Evolutionary conservation across 2,797 vertebrate genomes (phyloP).

Genomic region (Glossophaga mutica): DNA sequence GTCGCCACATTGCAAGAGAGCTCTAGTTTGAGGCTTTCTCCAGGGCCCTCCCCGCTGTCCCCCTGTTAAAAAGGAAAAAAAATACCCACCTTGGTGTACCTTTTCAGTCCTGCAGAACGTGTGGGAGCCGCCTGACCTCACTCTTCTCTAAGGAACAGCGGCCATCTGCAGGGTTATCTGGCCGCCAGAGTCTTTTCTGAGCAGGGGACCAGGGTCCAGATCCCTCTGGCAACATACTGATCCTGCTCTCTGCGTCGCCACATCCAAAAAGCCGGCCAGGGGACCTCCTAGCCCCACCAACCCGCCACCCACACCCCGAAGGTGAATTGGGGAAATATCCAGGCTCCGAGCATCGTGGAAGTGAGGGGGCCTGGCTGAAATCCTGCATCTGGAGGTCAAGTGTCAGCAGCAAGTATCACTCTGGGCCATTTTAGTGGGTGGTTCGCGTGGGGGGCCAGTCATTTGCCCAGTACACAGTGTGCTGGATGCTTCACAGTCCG

Average conservation of each 20-base stretch:
- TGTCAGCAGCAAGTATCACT: slow-evolving; percentile 8
- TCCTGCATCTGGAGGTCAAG: neutral
- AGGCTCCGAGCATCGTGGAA: neutral
- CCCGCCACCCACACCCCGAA: neutral
- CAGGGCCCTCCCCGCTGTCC: neutral
- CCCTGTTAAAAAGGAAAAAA: neutral
- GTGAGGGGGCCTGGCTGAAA: neutral
- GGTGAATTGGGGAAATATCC: neutral
- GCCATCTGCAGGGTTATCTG: neutral
- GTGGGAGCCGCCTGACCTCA: too few species aligned
- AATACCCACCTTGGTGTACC: too few species aligned
- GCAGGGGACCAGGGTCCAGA: neutral
- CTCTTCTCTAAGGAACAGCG: neutral
- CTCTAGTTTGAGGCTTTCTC: neutral
- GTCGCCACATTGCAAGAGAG: neutral
- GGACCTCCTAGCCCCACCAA: neutral
- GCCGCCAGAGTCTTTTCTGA: neutral
- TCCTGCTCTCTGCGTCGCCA: neutral
- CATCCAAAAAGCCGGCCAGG: neutral
- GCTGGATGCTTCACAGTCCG: neutral
- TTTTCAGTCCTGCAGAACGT: neutral
- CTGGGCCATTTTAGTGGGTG: neutral
- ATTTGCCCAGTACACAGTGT: slow-evolving; percentile 21
- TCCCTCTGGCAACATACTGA: neutral
- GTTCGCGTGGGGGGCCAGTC: neutral